Evolutionary conservation across 2,113 vertebrate species (phyloP), one percentile per base, ranked within the genome.

Genomic region (Charina bottae): DNA sequence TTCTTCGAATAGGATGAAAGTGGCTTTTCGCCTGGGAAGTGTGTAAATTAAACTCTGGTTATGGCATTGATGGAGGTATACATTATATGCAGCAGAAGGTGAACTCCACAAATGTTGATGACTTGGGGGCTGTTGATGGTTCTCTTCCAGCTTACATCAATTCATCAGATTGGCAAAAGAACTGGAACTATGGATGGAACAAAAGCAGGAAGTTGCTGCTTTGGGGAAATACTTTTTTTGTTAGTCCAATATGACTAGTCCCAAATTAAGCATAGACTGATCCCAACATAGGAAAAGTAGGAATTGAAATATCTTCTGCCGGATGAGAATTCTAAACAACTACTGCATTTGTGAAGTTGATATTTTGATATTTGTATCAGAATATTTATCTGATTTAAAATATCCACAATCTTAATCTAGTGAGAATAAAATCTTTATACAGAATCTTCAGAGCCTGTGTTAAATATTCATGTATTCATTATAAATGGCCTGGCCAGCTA

Each of bases 161-260:
- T 88, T 42, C 23, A 56, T 92, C 55, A n/a, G 13, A 83, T 56
- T 60, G 91, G 37, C 64, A 83, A 28, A 87, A 92, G 62, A 92
- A 83, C 55, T 88, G 64, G 26, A 92, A 87, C 64, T 55, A 12
- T 26, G 64, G 26, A 83, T 64, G 17, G 54, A 88, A n/a, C 64
- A 88, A 91, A 91, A 33, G 33, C 64, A 33, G 64, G 55, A 59
- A 91, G 8, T 28, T 78, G 9, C 72, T 83, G 54, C 55, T 78
- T 88, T 59, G 54, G 24, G 56, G 54, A 88, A 86, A 46, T 53
- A 15, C n/a, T 7, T 21, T 26, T 55, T 49, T 21, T 60, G 28
- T 86, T 55, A 58, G 24, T n/a, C 26, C 37, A 78, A 28, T 46
- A 13, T 78, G 33, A 46, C 17, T 58, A 54, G 85, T 68, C 33